A percentile compares a stretch with the other conserved stretches of the same genome.
phyloP scores from a whole-genome alignment of 2,888 invertebrate species.

The Drosophila ustulata region DNA sequence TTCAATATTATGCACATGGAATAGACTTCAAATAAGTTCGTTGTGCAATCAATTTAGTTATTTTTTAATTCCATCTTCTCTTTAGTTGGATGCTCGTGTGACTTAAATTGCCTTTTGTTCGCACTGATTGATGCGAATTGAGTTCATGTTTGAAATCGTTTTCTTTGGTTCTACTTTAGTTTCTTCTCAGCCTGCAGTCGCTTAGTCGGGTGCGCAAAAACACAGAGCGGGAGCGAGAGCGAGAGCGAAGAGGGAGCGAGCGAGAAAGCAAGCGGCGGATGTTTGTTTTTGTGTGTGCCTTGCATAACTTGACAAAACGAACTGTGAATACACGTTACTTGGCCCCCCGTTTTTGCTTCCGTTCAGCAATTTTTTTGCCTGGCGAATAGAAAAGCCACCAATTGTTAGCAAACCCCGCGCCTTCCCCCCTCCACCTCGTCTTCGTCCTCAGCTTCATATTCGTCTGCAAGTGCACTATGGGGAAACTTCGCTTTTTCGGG shows the following conservation, averaged over 20 bases:
- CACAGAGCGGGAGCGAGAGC: not conserved
- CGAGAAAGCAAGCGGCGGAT: not conserved
- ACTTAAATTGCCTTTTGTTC: not conserved
- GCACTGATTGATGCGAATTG: not conserved
- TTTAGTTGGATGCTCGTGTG: not conserved
- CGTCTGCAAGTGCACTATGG: too few relatives aligned
- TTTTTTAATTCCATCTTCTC: not conserved
- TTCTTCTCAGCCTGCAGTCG: not conserved
- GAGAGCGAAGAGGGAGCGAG: not conserved
- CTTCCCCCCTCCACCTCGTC: not conserved
- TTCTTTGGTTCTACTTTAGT: not conserved
- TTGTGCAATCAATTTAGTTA: not conserved
- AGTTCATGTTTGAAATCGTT: not conserved
- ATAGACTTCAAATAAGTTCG: too few relatives aligned
- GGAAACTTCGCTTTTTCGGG: too few relatives aligned
- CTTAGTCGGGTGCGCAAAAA: not conserved
- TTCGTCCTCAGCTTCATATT: too few relatives aligned
- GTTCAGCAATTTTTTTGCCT: not conserved
- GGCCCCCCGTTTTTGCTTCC: not conserved
- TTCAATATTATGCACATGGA: too few relatives aligned
- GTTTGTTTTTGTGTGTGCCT: conserved; percentile 23
- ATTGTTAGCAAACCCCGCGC: conserved; percentile 22
- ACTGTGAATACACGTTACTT: conserved; percentile 15
- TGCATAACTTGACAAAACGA: conserved; percentile 43
- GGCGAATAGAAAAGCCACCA: conserved; percentile 8